Evolutionary conservation across 2,113 vertebrate genomes (phyloP).

Genomic region (Phrynosoma platyrhinos): DNA sequence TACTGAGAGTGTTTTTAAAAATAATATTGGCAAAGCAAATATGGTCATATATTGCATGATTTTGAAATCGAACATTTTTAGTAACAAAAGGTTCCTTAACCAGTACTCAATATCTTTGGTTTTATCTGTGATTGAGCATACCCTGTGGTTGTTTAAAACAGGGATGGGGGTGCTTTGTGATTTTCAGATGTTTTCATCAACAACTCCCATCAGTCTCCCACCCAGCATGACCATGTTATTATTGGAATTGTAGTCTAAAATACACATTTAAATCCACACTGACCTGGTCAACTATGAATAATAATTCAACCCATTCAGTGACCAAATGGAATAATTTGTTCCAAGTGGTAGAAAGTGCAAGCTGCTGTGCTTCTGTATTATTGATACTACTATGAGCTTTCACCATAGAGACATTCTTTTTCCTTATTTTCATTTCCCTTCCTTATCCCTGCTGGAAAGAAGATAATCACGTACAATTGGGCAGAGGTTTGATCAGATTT

Average conservation of each 20-base stretch:
- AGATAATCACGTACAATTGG: background rate
- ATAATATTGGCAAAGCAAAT: slow-evolving; percentile 26
- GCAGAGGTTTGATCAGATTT: background rate
- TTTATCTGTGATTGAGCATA: background rate
- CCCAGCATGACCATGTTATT: background rate
- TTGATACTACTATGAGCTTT: background rate
- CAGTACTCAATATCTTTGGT: slow-evolving; percentile 26
- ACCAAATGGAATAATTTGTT: slow-evolving; percentile 23
- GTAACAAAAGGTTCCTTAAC: background rate
- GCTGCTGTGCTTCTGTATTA: background rate
- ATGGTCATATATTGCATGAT: slow-evolving; percentile 8
- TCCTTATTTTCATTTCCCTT: background rate
- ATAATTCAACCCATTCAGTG: slow-evolving; percentile 16
- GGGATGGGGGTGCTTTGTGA: background rate
- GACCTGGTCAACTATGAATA: slow-evolving; percentile 15
- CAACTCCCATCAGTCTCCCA: background rate
- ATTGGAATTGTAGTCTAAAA: background rate
- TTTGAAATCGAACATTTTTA: slow-evolving; percentile 21
- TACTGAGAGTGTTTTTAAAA: background rate
- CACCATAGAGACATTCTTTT: background rate
- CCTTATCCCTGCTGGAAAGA: background rate
- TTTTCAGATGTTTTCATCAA: background rate
- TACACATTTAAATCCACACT: background rate
- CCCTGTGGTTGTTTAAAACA: background rate
- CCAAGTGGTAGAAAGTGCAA: background rate